Conservation (phyloP, 2,797 vertebrate species). For the Girardinus metallicus region DNA sequence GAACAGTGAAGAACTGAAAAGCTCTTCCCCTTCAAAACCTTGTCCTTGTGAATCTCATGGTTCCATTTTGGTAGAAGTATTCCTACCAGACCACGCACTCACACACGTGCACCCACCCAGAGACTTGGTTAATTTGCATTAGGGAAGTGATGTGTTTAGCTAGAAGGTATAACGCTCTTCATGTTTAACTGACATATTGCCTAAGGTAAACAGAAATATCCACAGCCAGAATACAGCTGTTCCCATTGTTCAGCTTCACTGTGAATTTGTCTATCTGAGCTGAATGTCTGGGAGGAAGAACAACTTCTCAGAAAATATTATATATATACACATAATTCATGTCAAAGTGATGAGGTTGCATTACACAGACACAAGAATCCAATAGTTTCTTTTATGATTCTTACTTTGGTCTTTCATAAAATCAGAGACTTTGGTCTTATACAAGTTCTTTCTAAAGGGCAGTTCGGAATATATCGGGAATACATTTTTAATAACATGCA, state of each 20-base stretch:
- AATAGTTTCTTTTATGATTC: not conserved
- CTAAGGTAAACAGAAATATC: constrained; percentile 51
- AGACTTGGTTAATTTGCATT: constrained; percentile 49
- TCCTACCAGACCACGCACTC: not conserved
- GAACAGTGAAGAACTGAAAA: too few relatives aligned
- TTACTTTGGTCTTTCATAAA: not conserved
- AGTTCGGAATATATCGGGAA: not conserved
- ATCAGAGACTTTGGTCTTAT: not conserved
- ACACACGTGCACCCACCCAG: constrained; percentile 3
- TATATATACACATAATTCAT: constrained; percentile 3
- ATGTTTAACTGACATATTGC: constrained; percentile 45
- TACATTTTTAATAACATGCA: not conserved
- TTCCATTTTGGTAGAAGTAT: too few relatives aligned
- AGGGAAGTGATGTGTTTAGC: constrained; percentile 52
- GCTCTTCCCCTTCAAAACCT: too few relatives aligned
- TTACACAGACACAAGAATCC: not conserved
- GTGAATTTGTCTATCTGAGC: not conserved
- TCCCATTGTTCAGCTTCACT: not conserved
- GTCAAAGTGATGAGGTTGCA: not conserved
- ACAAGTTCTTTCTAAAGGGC: not conserved
- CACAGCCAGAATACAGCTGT: constrained; percentile 46
- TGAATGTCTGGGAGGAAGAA: not conserved
- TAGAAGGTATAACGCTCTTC: constrained; percentile 46
- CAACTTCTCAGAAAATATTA: constrained; percentile 12
- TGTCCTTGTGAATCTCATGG: too few relatives aligned